These are phyloP conservation scores for Silurus aristotelis DNA, from an alignment of 2,797 vertebrate species.

Conservation along the genomic window DNA sequence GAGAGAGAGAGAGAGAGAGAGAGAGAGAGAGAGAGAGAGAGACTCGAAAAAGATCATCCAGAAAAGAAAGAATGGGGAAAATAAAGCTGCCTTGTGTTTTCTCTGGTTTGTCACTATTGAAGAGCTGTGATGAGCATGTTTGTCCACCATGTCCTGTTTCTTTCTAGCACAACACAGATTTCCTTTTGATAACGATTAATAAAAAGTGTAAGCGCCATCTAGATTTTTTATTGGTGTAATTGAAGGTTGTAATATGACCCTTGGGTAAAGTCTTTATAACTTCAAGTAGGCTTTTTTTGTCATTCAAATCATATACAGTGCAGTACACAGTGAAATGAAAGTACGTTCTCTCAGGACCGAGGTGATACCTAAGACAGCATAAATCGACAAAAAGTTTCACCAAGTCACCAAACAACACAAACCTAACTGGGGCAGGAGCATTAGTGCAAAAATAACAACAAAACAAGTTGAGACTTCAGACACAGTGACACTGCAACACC, in stretches of 20 bases:
- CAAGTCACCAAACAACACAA: too few species aligned
- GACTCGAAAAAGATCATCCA: conserved; percentile 12
- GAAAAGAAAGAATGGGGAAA: conserved; percentile 34
- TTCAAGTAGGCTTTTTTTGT: too few species aligned
- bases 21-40: conserved; percentile 49
- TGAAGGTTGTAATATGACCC: neutral
- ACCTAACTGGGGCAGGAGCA: too few species aligned
- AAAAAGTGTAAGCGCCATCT: neutral
- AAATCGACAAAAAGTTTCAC: too few species aligned
- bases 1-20: conserved; percentile 52
- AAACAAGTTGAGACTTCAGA: too few species aligned
- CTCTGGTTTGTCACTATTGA: conserved; percentile 49
- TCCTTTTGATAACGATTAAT: neutral
- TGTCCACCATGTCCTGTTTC: conserved; percentile 45
- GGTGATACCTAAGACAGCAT: too few species aligned
- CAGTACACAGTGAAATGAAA: too few species aligned
- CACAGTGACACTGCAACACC: too few species aligned
- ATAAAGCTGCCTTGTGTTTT: conserved; percentile 57
- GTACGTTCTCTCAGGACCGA: too few species aligned
- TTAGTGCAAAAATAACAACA: too few species aligned
- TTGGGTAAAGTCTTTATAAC: neutral
- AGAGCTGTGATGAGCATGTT: conserved; percentile 55
- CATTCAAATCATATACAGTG: too few species aligned
- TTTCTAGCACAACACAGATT: neutral
- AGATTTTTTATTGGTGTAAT: neutral